Evolutionary conservation across 2,888 invertebrate species (phyloP), one percentile per base, ranked within the genome.

Genomic region (Pachycephus smyrnensis): DNA sequence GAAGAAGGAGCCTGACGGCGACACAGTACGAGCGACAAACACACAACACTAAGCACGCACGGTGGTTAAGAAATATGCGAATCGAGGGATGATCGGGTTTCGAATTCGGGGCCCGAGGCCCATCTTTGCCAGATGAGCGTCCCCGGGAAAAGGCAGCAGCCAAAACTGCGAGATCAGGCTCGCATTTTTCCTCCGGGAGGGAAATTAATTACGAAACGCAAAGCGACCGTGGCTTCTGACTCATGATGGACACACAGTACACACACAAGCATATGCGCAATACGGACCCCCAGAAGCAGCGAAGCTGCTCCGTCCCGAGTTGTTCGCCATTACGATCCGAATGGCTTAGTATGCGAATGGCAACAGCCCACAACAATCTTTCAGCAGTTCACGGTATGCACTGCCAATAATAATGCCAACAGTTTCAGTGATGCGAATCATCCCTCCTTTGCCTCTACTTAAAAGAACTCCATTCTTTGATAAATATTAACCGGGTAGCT

Each of bases 151-250:
- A 78, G 78, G 78, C 80, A 80, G 76, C 77, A 80, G 81, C 76
- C 77, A 79, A 78, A 78, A 76, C 78, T 80, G 77, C 80, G 80
- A 74, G 79, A 80, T 80, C 80, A 85, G 76, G 80, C 76, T 82
- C 80, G 82, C 84, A 84, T 84, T 83, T 83, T 81, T 83, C 78
- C 82, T 73, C 76, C 79, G 80, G 80, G 71, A 79, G 74, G 79
- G 74, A 80, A 80, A 86, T 85, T 85, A 88, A 88, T 88, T 87
- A 89, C 86, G 86, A 86, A 88, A 88, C 82, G 80, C 84, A 81
- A 84, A 81, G 84, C 85, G 84, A 84, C 86, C 86, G 86, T 86
- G 84, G 84, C 77, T 87, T 87, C 87, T 89, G 89, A 89, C 86
- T 89, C 89, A 89, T 88, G 87, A 88, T 84, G 84, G 85, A 84